Percentiles rank a stretch among this genome's conserved stretches.
These are phyloP conservation scores for Heteronetta atricapilla DNA, from an alignment of 2,113 vertebrate genomes.

Conservation along the genomic window DNA sequence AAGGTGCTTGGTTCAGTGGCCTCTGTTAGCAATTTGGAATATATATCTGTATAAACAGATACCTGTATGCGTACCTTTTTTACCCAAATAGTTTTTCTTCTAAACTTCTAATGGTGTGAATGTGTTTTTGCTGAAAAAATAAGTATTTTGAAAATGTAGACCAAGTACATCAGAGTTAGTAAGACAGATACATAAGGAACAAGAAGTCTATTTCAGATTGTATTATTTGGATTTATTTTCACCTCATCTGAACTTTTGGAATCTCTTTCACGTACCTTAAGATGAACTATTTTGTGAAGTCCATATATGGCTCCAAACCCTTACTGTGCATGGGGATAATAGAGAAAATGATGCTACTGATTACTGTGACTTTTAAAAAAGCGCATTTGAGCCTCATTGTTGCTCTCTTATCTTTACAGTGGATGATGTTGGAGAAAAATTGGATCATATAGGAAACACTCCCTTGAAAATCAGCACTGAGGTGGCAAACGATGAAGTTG, in stretches of 20 bases:
- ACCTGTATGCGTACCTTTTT: not conserved
- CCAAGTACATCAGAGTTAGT: not conserved
- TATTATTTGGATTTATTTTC: not conserved
- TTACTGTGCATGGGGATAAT: not conserved
- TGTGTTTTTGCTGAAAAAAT: not conserved
- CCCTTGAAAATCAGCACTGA: constrained; percentile 95
- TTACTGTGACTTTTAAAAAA: not conserved
- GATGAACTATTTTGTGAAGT: not conserved
- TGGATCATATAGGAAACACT: constrained; percentile 91
- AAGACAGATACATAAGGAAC: not conserved
- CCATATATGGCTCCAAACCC: not conserved
- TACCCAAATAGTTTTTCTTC: not conserved
- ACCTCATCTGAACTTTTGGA: not conserved
- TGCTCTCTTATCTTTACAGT: constrained; percentile 79
- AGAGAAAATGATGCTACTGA: not conserved
- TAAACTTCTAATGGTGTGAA: not conserved
- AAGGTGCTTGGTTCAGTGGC: not conserved
- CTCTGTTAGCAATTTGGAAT: not conserved
- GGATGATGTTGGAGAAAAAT: constrained; percentile 96
- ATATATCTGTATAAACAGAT: not conserved
- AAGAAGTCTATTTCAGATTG: not conserved
- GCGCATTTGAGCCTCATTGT: constrained; percentile 15
- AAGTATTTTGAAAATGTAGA: not conserved
- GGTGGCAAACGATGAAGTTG: constrained; percentile 88
- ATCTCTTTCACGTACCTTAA: not conserved